Evolutionary conservation across 2,113 vertebrate species (phyloP).

Genomic region (Anhinga rufa): DNA sequence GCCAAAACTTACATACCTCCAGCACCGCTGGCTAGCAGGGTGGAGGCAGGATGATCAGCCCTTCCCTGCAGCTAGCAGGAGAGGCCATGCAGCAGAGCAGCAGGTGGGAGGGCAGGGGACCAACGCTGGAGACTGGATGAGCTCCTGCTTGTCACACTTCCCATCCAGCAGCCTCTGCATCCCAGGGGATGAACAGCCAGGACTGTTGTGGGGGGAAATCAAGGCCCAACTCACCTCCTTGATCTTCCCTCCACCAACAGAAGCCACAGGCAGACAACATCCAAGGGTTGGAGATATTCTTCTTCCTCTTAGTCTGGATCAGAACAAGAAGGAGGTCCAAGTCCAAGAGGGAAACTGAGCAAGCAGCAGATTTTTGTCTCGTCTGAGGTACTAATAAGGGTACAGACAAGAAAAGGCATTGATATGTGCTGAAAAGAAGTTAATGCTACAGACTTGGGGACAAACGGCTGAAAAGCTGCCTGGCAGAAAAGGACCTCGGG

Average conservation of each 20-base stretch:
- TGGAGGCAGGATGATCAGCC: background rate
- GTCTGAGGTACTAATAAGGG: background rate
- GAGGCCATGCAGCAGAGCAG: background rate
- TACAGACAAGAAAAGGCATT: background rate
- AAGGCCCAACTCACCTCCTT: background rate
- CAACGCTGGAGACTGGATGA: background rate
- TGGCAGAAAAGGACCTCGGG: no score
- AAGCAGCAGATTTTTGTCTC: background rate
- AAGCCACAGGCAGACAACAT: background rate
- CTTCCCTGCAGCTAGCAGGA: background rate
- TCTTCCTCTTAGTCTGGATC: background rate
- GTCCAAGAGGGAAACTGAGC: background rate
- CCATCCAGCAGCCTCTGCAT: background rate
- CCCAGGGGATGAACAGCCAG: background rate
- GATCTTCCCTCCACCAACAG: background rate
- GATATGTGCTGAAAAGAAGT: background rate
- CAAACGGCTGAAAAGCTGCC: no score
- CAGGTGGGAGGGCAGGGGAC: background rate
- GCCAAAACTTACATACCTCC: background rate
- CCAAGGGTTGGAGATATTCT: background rate
- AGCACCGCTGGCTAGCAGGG: background rate
- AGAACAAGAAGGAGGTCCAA: rapidly evolving
- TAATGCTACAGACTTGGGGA: background rate
- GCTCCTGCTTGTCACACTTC: background rate
- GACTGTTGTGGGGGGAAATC: background rate